phyloP scores from a whole-genome alignment of 2,797 vertebrate genomes.

The Micrastur ruficollis region DNA sequence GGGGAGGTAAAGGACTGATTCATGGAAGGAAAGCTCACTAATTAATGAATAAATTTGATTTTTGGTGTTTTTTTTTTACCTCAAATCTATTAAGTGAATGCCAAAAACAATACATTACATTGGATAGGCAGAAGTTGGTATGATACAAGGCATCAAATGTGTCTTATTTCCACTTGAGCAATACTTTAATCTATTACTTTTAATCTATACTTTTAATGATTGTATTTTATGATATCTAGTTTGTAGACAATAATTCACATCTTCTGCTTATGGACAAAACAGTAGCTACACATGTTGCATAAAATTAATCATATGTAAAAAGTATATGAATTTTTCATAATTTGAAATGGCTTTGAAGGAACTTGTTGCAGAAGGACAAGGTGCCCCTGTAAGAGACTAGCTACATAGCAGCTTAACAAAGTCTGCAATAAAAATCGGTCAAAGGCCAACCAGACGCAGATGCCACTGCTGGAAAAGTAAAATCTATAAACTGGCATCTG shows the following conservation, averaged over 20 bases:
- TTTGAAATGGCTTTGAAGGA: neutral
- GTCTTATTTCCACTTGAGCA: neutral
- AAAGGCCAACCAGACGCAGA: neutral
- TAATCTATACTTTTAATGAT: neutral
- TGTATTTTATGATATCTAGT: neutral
- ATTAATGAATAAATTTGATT: neutral
- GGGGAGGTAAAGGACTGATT: neutral
- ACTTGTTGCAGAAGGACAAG: neutral
- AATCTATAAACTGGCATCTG: neutral
- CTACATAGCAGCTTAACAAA: neutral
- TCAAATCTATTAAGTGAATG: neutral
- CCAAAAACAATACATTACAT: neutral
- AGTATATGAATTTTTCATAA: neutral
- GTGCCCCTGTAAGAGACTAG: neutral
- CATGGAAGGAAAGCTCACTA: neutral
- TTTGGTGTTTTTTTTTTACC: accelerated
- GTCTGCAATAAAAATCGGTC: neutral
- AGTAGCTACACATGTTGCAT: neutral
- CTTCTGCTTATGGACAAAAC: neutral
- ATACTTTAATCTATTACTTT: neutral
- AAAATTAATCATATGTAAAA: neutral
- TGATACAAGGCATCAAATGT: neutral
- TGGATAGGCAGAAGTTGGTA: neutral
- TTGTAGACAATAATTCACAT: neutral
- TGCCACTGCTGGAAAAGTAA: neutral